These are phyloP conservation scores for Volucella bombylans DNA, from an alignment of 2,888 invertebrate species.

Conservation along the genomic window DNA sequence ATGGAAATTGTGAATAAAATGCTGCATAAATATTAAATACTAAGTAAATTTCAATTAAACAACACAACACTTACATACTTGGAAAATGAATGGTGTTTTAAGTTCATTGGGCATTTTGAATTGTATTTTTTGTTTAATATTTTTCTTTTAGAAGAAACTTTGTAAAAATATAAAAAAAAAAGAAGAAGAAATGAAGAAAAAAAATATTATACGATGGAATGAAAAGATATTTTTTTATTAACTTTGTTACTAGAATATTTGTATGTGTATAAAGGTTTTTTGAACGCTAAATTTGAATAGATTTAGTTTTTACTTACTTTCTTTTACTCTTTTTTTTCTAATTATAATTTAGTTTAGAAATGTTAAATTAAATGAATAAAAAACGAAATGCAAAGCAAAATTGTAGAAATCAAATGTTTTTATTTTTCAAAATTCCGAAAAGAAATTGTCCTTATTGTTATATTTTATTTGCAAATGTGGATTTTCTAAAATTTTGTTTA, in stretches of 20 bases:
- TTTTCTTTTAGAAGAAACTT: conserved; percentile 39
- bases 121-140: neutral
- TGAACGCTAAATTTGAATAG: conserved; percentile 44
- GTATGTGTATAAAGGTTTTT: conserved; percentile 64
- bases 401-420: conserved; percentile 24
- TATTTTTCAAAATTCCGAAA: conserved; percentile 4
- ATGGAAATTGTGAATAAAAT: conserved; percentile 71
- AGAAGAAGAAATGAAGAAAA: neutral
- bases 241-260: conserved; percentile 58
- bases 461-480: neutral
- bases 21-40: conserved; percentile 65
- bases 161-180: conserved; percentile 20
- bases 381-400: conserved; percentile 67
- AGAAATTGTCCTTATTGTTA: neutral
- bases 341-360: conserved; percentile 57
- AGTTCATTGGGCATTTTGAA: conserved; percentile 61
- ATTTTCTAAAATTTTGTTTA: neutral
- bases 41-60: conserved; percentile 70
- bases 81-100: conserved; percentile 36
- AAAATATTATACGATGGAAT: neutral
- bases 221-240: conserved; percentile 57
- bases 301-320: conserved; percentile 4
- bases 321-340: conserved; percentile 32
- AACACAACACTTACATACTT: conserved; percentile 48
- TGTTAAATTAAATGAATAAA: conserved; percentile 68